Base-by-base conservation (phyloP, 2,888 invertebrate species). In the Drosophila hawaiiensis region DNA sequence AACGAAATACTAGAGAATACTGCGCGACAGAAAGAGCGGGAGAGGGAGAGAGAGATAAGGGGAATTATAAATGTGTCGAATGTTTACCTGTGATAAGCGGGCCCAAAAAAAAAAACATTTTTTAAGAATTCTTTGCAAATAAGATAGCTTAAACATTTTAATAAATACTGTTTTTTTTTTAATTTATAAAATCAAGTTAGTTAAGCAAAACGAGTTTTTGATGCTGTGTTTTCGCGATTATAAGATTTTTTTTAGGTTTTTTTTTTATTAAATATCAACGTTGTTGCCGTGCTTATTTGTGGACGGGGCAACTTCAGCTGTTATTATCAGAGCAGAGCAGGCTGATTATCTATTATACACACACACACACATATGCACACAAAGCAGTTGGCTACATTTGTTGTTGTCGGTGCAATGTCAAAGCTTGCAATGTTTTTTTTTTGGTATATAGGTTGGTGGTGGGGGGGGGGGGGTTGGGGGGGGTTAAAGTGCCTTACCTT, bases 61-160 rank as follows among this genome's bases (percentile, higher is more conserved):
- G 49, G 61, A 55, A 71, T 58, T 64, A 67, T 65, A 63, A 77
- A 78, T 75, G 61, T 74, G 74, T 77, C 70, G 65, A 74, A 77
- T 80, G 65, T 75, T 77, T 80, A 77, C 67, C 69, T 80, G 54
- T 68, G 81, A 82, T 82, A 82, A 74, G 74, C 79, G 70, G 58
- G 49, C 55, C 49, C 68, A 74, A 81, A 56, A 79, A 56, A 79
- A 39, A 65, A 68, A 67, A 53, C 1, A 16, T 16, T 63, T 68
- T 65, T 68, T 63, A 60, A 54, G 49, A 64, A 69, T 56, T 35
- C 52, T 72, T 75, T 37, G 63, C 76, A 68, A 76, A 75, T 43
- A 66, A 65, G 76, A 81, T 81, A 82, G 70, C 73, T 82, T 78
- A 63, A 76, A 76, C 56, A 81, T 67, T 69, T 81, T 75, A 68